Evolutionary conservation across 2,888 invertebrate species (phyloP), one percentile per base, ranked within the genome.

Genomic region (Thereva unica): DNA sequence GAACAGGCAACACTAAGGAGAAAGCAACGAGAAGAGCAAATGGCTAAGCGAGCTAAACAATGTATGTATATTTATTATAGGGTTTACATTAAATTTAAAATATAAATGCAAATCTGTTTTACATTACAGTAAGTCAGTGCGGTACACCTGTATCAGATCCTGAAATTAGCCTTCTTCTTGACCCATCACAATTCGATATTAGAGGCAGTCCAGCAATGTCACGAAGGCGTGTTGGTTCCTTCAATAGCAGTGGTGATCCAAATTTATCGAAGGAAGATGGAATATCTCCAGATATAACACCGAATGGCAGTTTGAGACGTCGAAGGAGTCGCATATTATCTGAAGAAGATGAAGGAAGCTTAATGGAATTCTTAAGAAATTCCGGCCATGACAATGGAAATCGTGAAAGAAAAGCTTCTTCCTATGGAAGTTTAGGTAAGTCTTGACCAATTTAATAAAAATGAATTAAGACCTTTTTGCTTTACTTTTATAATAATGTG

Each of bases 331-430:
- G 93, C 40, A 89, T 92, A 12, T 87, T 92, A 0, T 89, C 89
- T 4, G 92, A 90, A 76, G 91, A 91, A 74, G 91, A 93, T 75
- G 94, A 94, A 73, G 89, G 89, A 4, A 89, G 89, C 12, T 80
- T 95, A n/a, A 89, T 95, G 87, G 92, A 93, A 77, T 93, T 92
- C 77, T 82, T 95, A 63, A 82, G 92, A 65, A 87, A 89, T 54
- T 88, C 92, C 4, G 91, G 91, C 0, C 90, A 90, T 66, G 89
- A 89, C 69, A 90, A 87, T 69, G 82, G 85, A 8, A 84, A 82
- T 68, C 82, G 92, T 47, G 93, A 92, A 76, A 83, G 93, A 55
- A 91, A 90, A 76, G 89, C 90, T 6, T 76, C 77, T 5, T 74
- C 75, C 35, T 93, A 92, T 87, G 92, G 92, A 50, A 92, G 92